Evolutionary conservation across 2,113 vertebrate genomes (phyloP).

Genomic region (Rhinoderma darwinii): DNA sequence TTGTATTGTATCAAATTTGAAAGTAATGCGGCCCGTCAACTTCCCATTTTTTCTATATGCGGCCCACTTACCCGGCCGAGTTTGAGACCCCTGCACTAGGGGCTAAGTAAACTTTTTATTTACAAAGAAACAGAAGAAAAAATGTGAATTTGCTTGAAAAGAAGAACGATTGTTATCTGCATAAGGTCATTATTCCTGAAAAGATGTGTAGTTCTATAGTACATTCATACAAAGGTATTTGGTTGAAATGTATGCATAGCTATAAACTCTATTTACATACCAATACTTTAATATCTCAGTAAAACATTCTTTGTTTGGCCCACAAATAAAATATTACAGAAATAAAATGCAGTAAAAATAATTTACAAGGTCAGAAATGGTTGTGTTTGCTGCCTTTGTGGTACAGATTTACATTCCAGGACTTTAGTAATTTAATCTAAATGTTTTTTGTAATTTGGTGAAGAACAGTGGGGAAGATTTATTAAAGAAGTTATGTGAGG

Average conservation of each 20-base stretch:
- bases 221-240: not conserved
- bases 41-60: too few relatives aligned
- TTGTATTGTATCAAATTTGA: too few relatives aligned
- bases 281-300: not conserved
- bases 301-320: slow-evolving; percentile 1
- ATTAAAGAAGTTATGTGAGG: too few relatives aligned
- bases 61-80: too few relatives aligned
- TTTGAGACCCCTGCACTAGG: too few relatives aligned
- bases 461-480: too few relatives aligned
- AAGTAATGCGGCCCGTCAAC: too few relatives aligned
- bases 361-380: slow-evolving; percentile 2
- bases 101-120: slow-evolving; percentile 25
- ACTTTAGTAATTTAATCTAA: too few relatives aligned
- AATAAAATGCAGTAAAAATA: not conserved
- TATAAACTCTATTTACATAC: slow-evolving; percentile 10
- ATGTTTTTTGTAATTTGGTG: too few relatives aligned
- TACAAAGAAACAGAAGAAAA: slow-evolving; percentile 3
- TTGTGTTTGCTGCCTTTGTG: not conserved
- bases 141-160: not conserved
- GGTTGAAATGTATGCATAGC: not conserved
- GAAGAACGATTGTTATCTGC: slow-evolving; percentile 14
- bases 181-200: slow-evolving; percentile 14
- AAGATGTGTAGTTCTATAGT: not conserved
- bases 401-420: not conserved
- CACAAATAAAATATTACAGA: not conserved